These are phyloP conservation scores for Planococcus citri DNA, from an alignment of 1,140 invertebrate species.

Conservation along the genomic window DNA sequence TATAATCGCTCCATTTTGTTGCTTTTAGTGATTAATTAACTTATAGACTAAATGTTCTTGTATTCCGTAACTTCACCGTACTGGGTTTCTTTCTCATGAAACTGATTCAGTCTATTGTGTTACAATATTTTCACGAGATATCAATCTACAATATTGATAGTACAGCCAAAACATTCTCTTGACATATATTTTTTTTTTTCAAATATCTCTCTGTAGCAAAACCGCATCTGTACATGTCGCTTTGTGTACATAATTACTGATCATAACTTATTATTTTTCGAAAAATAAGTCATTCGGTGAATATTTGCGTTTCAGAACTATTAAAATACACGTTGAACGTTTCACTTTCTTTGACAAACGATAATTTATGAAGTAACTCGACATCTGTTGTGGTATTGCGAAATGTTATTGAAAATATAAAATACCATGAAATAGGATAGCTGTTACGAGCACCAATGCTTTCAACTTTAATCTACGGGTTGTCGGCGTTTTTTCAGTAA, in stretches of 20 bases:
- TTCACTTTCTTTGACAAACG: background rate
- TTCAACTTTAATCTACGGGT: background rate
- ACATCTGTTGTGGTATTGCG: background rate
- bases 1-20: background rate
- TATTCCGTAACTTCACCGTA: background rate
- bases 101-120: background rate
- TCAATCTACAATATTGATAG: too few species aligned
- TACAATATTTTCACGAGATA: too few species aligned
- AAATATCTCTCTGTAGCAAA: too few species aligned
- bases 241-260: too few species aligned
- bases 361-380: background rate
- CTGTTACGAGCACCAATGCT: background rate
- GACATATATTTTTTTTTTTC: too few species aligned
- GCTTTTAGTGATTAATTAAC: background rate
- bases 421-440: background rate
- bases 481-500: background rate
- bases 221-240: too few species aligned
- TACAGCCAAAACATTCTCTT: too few species aligned
- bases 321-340: background rate
- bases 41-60: background rate
- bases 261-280: too few species aligned
- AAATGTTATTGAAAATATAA: background rate
- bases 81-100: background rate
- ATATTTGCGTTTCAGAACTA: too few species aligned
- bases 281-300: background rate